Conservation (phyloP, 2,797 vertebrate species). For the Emydoidea blandingii region DNA sequence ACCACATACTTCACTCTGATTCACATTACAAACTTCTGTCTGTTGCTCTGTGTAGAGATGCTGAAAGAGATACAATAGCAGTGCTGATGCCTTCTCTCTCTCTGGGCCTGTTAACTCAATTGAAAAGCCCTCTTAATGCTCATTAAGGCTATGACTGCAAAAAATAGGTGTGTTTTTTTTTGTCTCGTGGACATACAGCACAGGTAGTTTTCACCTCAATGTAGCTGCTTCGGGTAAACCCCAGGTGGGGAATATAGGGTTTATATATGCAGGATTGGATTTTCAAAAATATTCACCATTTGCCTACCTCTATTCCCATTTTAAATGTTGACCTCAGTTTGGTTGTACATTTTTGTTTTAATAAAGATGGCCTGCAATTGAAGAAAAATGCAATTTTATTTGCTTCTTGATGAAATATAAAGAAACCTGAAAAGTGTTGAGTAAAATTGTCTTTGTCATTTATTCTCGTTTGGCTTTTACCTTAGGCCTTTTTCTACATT, state of each 20-base stretch:
- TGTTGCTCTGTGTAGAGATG: accelerated
- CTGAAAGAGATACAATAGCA: not conserved
- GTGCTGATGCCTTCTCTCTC: not conserved
- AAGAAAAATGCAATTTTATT: not conserved
- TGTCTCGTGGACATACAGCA: not conserved
- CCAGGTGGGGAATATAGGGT: not conserved
- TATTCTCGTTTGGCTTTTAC: conserved; percentile 30
- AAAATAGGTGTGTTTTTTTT: not conserved
- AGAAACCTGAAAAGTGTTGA: conserved; percentile 9
- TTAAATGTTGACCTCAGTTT: accelerated
- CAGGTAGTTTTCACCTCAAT: accelerated
- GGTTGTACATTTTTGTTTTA: not conserved
- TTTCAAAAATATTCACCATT: not conserved
- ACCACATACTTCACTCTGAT: not conserved
- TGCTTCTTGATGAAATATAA: conserved; percentile 42
- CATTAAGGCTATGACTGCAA: not conserved
- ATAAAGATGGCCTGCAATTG: not conserved
- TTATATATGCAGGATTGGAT: not conserved
- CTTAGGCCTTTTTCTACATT: not conserved
- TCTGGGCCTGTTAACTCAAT: accelerated
- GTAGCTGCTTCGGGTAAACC: not conserved
- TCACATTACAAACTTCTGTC: not conserved
- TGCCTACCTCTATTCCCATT: accelerated
- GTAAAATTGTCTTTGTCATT: conserved; percentile 18
- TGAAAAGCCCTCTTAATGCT: not conserved